Evolutionary conservation across 2,888 invertebrate genomes (phyloP).

Genomic region (Lasioglossum lativentre): DNA sequence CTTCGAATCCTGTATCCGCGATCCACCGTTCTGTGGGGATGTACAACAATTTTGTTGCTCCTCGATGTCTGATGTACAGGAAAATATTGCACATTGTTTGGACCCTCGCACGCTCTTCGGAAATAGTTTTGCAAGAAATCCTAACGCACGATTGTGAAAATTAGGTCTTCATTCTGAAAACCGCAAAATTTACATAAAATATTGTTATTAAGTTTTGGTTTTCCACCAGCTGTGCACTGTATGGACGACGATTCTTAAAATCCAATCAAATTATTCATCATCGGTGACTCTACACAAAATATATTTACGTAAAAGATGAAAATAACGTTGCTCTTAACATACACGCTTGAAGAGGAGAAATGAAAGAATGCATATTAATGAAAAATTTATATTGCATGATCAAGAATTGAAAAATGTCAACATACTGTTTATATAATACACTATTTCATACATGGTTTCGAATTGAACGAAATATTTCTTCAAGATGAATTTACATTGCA

Average conservation of each 20-base stretch:
- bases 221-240: background rate
- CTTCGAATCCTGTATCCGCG: conserved; percentile 2
- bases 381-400: background rate
- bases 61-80: background rate
- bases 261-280: no score
- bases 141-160: no score
- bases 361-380: background rate
- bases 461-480: background rate
- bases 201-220: background rate
- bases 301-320: background rate
- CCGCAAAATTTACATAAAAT: background rate
- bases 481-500: background rate
- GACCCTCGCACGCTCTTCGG: no score
- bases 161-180: background rate
- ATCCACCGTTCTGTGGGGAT: background rate
- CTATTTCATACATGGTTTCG: no score
- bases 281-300: background rate
- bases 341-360: background rate
- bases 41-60: background rate
- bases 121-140: no score
- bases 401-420: background rate
- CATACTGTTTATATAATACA: background rate
- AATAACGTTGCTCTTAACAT: background rate
- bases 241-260: no score
- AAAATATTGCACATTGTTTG: no score